Evolutionary conservation across 2,113 vertebrate genomes (phyloP).

Genomic region (Periophthalmodon schlosseri): DNA sequence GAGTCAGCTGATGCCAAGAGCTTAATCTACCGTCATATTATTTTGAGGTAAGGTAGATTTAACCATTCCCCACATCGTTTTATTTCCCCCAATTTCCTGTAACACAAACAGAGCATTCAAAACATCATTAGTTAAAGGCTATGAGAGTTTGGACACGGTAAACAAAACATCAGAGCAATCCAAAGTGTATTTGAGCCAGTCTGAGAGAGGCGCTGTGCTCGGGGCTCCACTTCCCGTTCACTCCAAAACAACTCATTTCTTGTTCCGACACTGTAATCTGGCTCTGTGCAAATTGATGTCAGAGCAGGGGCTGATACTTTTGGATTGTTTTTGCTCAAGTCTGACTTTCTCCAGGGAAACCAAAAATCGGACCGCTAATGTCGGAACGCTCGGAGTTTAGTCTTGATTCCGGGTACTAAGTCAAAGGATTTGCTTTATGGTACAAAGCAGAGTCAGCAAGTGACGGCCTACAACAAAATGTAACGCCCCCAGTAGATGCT

Average conservation of each 20-base stretch:
- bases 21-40: neutral
- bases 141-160: neutral
- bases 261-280: constrained; percentile 9
- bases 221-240: neutral
- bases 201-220: neutral
- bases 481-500: neutral
- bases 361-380: constrained; percentile 1
- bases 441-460: neutral
- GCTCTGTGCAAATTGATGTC: constrained; percentile 14
- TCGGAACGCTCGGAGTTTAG: neutral
- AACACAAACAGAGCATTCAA: neutral
- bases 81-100: neutral
- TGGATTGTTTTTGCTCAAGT: constrained; percentile 8
- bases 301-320: constrained; percentile 4
- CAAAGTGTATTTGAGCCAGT: constrained; percentile 2
- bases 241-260: constrained; percentile 9
- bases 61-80: neutral
- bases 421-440: neutral
- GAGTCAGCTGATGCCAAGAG: neutral
- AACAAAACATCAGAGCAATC: constrained; percentile 6
- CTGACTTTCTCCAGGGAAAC: neutral
- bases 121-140: neutral
- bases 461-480: neutral
- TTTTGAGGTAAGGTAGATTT: neutral
- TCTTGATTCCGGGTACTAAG: neutral